Conservation (phyloP, 2,888 invertebrate genomes). For the Synanthedon myopaeformis region DNA sequence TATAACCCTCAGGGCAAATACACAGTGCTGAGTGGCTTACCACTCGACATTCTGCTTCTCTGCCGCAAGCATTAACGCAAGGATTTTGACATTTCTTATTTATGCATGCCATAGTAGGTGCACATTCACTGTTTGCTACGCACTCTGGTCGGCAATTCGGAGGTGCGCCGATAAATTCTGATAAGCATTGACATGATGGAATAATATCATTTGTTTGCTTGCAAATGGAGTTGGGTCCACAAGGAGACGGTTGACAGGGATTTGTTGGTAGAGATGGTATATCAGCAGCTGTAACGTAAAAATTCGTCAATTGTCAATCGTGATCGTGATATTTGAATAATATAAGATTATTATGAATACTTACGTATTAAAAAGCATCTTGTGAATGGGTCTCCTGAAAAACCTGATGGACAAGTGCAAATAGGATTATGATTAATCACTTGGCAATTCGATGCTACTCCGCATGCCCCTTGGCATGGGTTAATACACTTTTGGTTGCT, state of each 20-base stretch:
- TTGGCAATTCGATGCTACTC: slow-evolving; percentile 77
- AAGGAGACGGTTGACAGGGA: slow-evolving; percentile 81
- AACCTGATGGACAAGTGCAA: slow-evolving; percentile 74
- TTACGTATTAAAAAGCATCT: slow-evolving; percentile 69
- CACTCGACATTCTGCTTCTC: slow-evolving; percentile 80
- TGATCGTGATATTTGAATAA: neutral
- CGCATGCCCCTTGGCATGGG: slow-evolving; percentile 84
- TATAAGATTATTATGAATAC: slow-evolving; percentile 14
- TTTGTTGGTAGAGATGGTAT: slow-evolving; percentile 44
- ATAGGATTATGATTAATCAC: slow-evolving; percentile 82
- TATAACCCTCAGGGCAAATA: slow-evolving; percentile 75
- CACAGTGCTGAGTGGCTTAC: slow-evolving; percentile 81
- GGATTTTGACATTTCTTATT: slow-evolving; percentile 83
- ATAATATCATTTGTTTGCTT: slow-evolving; percentile 63
- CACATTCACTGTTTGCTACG: slow-evolving; percentile 78
- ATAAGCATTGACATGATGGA: slow-evolving; percentile 78
- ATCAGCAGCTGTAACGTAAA: slow-evolving; percentile 29
- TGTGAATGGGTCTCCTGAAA: slow-evolving; percentile 77
- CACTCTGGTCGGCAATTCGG: slow-evolving; percentile 82
- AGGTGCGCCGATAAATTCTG: slow-evolving; percentile 76
- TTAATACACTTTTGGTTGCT: slow-evolving; percentile 78
- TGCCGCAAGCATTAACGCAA: slow-evolving; percentile 79
- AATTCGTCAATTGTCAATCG: neutral
- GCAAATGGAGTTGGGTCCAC: slow-evolving; percentile 79
- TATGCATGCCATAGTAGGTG: slow-evolving; percentile 76